Evolutionary conservation across 37 sponge, comb jelly and placozoan genomes (phyloP), one percentile per base, ranked within the genome.

Genomic region (Diacarnus erythraeanus): DNA sequence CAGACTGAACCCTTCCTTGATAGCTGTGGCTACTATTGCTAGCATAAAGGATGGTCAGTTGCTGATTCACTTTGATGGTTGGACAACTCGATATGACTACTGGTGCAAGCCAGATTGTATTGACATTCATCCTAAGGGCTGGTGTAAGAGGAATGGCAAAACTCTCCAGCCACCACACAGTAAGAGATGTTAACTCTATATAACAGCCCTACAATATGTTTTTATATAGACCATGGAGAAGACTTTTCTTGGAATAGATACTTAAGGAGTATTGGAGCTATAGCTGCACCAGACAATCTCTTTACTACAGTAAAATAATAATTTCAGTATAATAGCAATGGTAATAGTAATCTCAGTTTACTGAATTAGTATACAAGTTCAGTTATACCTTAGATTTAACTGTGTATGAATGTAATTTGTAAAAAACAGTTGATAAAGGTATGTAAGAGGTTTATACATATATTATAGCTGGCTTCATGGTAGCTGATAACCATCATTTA

Each of bases 31-130:
- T 0, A 91, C 92, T 29, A 80, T 94, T 31, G 29, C 42, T 0
- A 69, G 67, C 37, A 77, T 94, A 25, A 76, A 74, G 47, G 70
- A 82, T 37, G 77, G 72, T 0, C 25, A 82, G 56, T 59, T 94
- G 26, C 64, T 85, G 74, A 94, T 94, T 34, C 89, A 87, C n/a
- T 94, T 94, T 75, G 95, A 94, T 77, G 86, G 95, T 5, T 94
- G 92, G 95, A 20, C 38, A 1, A 33, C 70, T 4, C 26, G 72
- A 6, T 88, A 91, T 58, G 89, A 94, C 89, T 94, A 91, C 79
- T 85, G 86, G 86, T 91, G 92, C 59, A 40, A 64, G 18, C 77
- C 80, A 2, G 68, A 64, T 31, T 82, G 81, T 27, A 42, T 75
- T n/a, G 87, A 88, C 70, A 85, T 93, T 35, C 94, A 93, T 41